Conservation (phyloP, 2,113 vertebrate genomes). For the Riparia riparia region DNA sequence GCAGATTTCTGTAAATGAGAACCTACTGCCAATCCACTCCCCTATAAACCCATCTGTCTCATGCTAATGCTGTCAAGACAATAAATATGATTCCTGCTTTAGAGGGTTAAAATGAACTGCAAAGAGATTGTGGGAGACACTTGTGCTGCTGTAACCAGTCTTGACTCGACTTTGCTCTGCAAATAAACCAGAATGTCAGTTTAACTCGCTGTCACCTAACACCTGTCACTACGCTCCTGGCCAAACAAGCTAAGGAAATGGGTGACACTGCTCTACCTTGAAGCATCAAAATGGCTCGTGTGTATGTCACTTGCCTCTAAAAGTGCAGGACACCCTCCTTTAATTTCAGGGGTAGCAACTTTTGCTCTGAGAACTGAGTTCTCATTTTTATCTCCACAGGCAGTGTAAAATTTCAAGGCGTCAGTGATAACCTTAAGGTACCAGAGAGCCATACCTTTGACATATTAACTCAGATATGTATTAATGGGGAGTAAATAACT, state of each 20-base stretch:
- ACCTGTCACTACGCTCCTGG: constrained; percentile 1
- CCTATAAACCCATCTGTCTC: neutral
- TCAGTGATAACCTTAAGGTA: neutral
- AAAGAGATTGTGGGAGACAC: neutral
- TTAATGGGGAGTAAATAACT: neutral
- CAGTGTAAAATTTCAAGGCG: neutral
- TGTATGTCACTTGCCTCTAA: neutral
- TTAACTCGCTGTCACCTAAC: constrained; percentile 44
- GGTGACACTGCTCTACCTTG: neutral
- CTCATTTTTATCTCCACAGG: neutral
- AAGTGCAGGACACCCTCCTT: neutral
- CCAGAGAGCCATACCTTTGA: neutral
- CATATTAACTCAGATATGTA: neutral
- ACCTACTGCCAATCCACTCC: neutral
- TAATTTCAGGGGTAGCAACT: neutral
- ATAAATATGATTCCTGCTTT: neutral
- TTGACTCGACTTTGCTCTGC: constrained; percentile 48
- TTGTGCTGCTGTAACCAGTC: constrained; percentile 13
- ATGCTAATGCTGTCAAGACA: neutral
- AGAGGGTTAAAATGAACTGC: constrained; percentile 11
- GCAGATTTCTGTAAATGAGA: constrained; percentile 16
- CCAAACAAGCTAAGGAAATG: constrained; percentile 39
- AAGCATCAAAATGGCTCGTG: neutral
- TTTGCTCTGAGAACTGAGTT: neutral
- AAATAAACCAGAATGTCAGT: constrained; percentile 54